Base-by-base conservation (phyloP, 2,113 vertebrate genomes). In the Anolis carolinensis region DNA sequence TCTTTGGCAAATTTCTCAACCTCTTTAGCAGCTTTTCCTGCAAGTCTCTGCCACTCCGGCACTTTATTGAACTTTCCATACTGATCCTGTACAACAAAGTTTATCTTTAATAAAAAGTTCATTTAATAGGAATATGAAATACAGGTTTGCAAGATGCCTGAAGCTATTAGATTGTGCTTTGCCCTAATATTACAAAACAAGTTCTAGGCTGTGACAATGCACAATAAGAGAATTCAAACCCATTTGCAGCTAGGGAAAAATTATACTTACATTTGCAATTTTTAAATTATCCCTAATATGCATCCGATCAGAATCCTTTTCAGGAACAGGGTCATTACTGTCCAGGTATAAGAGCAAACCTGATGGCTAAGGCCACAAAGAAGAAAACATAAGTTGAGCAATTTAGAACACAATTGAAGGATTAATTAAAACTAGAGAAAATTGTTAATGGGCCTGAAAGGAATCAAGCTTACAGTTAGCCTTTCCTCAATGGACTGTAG, bases 1-100 rank as follows among this genome's bases (percentile, higher is more conserved):
- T 99, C 99, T 97, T 99, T 99, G 95, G 99, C 98, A 94, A 99
- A 99, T 96, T 99, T 99, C 93, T 99, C 99, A 86, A 99, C 98
- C 93, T 99, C 99, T 95, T 99, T 99, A 27, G 99, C 99, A 94
- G 99, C 99, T 97, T 99, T 99, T 90, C 99, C 99, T 74, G 99
- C 99, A 63, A 99, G 92, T 81, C 98, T 96, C 95, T 99, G 99
- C 99, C 99, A 99, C 85, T 99, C 99, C 0, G 99, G 98, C 72
- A 99, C 98, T 96, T 99, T 99, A 96, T 96, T 98, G 83, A 97
- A 97, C 89, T 97, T 97, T 89, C 98, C 98, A 82, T 98, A 97
- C 84, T 99, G 99, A 93, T 99, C 99, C 99, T 99, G 67, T 25
- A 84, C 81, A 92, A 93, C 4, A 91, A 65, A 88, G 27, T 2